phyloP scores from a whole-genome alignment of 2,888 invertebrate genomes.

The Tuberolachnus salignus region DNA sequence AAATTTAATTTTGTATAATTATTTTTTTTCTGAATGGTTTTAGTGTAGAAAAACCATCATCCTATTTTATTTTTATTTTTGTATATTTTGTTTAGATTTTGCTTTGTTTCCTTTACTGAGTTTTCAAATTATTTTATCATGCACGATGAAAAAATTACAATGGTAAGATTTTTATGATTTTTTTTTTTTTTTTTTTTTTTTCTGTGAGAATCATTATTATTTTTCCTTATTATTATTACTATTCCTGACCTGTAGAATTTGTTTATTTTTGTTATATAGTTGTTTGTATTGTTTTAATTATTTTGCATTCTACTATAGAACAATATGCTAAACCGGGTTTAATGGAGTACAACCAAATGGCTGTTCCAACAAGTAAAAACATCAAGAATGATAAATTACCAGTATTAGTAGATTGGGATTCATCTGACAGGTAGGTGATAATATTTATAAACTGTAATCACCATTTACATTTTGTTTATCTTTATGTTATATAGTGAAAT shows the following conservation, averaged over 20 bases:
- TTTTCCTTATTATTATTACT: conserved; percentile 4
- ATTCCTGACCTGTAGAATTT: background rate
- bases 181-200: conserved; percentile 37
- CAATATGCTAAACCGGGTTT: conserved; percentile 49
- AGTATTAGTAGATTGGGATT: conserved; percentile 67
- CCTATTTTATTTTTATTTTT: conserved; percentile 46
- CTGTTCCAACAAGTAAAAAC: conserved; percentile 43
- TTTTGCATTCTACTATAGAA: conserved; percentile 22
- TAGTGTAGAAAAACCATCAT: conserved; percentile 21
- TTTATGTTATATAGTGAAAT: conserved; percentile 63
- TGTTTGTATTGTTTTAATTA: background rate
- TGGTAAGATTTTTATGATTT: conserved; percentile 47
- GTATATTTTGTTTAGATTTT: conserved; percentile 54
- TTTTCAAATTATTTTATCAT: conserved; percentile 53
- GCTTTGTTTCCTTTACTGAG: conserved; percentile 45
- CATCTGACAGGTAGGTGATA: conserved; percentile 65
- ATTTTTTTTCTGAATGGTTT: conserved; percentile 8
- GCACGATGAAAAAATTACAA: conserved; percentile 27
- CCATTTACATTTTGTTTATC: conserved; percentile 57
- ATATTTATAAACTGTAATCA: conserved; percentile 4
- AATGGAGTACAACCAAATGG: conserved; percentile 53
- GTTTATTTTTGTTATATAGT: background rate
- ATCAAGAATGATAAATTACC: conserved; percentile 42
- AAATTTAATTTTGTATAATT: background rate
- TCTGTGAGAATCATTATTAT: background rate